phyloP scores from a whole-genome alignment of 2,797 vertebrate genomes.

The Falco columbarius region DNA sequence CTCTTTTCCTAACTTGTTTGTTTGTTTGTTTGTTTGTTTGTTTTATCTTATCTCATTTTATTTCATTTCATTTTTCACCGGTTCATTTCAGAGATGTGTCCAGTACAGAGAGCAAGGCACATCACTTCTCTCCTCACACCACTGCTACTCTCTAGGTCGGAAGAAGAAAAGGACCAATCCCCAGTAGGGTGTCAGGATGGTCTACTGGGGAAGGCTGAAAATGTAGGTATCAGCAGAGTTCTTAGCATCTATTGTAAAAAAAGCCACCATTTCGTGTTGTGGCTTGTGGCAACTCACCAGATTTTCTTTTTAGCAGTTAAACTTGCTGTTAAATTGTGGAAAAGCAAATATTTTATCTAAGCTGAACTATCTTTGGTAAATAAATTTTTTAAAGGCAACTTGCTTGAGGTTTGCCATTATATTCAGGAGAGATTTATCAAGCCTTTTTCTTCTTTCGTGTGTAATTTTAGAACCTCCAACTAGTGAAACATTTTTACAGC shows the following conservation, averaged over 20 bases:
- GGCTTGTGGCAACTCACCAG: not conserved
- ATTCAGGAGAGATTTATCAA: conserved; percentile 46
- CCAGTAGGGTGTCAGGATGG: not conserved
- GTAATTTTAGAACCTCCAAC: conserved; percentile 65
- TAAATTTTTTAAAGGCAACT: not conserved
- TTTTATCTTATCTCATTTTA: not conserved
- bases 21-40: not conserved
- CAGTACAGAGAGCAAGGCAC: not conserved
- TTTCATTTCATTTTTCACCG: not conserved
- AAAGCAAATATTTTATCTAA: conserved; percentile 48
- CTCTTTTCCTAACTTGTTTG: too few species aligned
- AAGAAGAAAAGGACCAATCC: not conserved
- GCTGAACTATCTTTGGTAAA: conserved; percentile 10
- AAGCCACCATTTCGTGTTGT: not conserved
- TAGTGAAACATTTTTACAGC: conserved; percentile 22
- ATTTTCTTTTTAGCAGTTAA: not conserved
- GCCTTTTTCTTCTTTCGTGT: conserved; percentile 6
- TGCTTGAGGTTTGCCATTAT: conserved; percentile 26
- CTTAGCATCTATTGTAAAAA: not conserved
- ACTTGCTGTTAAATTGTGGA: not conserved
- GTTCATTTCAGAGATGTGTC: not conserved
- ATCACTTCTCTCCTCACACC: not conserved
- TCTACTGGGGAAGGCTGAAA: not conserved
- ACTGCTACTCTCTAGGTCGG: not conserved
- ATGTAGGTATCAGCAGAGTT: not conserved